phyloP scores from a whole-genome alignment of 2,888 invertebrate species.

The Argyresthia albistria region DNA sequence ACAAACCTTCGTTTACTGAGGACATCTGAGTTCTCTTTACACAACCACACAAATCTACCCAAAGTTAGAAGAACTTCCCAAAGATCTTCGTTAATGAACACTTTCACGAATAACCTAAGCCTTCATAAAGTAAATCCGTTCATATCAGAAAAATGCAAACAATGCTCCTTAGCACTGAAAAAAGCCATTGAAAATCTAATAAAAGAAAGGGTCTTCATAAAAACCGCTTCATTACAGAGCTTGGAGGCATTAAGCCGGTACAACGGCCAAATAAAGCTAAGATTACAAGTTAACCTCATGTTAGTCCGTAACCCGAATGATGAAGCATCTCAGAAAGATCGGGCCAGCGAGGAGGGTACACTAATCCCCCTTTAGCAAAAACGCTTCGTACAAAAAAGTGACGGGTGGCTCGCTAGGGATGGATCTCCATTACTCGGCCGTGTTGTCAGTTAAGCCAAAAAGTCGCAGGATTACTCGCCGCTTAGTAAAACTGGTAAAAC shows the following conservation, averaged over 20 bases:
- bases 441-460: slow-evolving; percentile 67
- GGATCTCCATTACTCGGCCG: slow-evolving; percentile 66
- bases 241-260: slow-evolving; percentile 58
- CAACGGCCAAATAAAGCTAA: slow-evolving; percentile 68
- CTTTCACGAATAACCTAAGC: too few relatives aligned
- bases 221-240: slow-evolving; percentile 57
- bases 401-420: slow-evolving; percentile 65
- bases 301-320: slow-evolving; percentile 68
- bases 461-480: slow-evolving; percentile 57
- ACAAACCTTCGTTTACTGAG: too few relatives aligned
- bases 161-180: neutral
- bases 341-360: slow-evolving; percentile 63
- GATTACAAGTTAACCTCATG: slow-evolving; percentile 73
- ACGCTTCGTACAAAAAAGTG: slow-evolving; percentile 71
- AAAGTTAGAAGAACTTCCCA: too few relatives aligned
- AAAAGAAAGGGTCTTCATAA: slow-evolving; percentile 49
- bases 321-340: slow-evolving; percentile 70
- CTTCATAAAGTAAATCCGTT: too few relatives aligned
- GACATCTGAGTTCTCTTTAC: too few relatives aligned
- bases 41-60: too few relatives aligned
- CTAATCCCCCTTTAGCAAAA: slow-evolving; percentile 73
- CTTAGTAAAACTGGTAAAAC: slow-evolving; percentile 54
- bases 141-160: too few relatives aligned
- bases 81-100: too few relatives aligned
- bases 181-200: slow-evolving; percentile 28